These are phyloP conservation scores for Addax nasomaculatus DNA, from an alignment of 2,113 vertebrate species.

Conservation along the genomic window DNA sequence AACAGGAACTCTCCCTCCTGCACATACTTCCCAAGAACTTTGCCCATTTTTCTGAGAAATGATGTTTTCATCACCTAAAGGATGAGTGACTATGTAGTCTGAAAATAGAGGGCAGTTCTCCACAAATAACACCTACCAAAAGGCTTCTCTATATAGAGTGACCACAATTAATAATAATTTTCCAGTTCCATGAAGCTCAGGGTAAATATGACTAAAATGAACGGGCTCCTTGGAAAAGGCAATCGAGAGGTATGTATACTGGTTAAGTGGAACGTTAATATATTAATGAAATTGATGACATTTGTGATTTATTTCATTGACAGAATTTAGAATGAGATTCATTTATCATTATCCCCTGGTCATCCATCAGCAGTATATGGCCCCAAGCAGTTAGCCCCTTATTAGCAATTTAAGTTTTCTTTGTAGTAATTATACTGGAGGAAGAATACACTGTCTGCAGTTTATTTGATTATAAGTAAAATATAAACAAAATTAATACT, in stretches of 20 bases:
- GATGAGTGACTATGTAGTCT: neutral
- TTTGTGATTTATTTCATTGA: slow-evolving; percentile 66
- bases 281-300: slow-evolving; percentile 59
- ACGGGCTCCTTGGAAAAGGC: slow-evolving; percentile 14
- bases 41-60: neutral
- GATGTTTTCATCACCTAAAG: neutral
- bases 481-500: slow-evolving; percentile 14
- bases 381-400: neutral
- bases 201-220: slow-evolving; percentile 34
- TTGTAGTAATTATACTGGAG: slow-evolving; percentile 18
- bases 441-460: neutral
- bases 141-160: neutral
- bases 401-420: slow-evolving; percentile 45
- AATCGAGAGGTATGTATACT: slow-evolving; percentile 42
- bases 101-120: neutral
- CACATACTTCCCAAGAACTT: neutral
- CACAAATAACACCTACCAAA: neutral
- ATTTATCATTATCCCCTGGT: slow-evolving; percentile 67
- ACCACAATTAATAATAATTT: slow-evolving; percentile 39
- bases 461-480: slow-evolving; percentile 28
- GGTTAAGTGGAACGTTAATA: slow-evolving; percentile 44
- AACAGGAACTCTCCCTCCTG: neutral
- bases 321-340: slow-evolving; percentile 63
- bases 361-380: slow-evolving; percentile 37
- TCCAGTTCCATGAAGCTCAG: slow-evolving; percentile 8